Conservation (phyloP, 1,140 invertebrate genomes). For the Panagrolaimus sp. region DNA sequence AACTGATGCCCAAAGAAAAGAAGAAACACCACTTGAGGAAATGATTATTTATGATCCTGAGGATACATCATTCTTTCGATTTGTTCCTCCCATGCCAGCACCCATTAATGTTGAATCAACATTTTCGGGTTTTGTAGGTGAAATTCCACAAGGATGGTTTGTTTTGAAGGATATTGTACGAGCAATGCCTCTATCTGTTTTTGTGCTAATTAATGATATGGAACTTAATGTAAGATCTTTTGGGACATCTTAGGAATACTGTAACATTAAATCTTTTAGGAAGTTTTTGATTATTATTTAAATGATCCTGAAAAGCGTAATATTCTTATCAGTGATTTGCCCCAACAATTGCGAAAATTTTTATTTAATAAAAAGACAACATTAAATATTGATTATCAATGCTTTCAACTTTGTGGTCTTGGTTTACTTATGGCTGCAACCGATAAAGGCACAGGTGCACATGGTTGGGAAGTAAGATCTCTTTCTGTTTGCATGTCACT, state of each 20-base stretch:
- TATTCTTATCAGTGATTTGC: slow-evolving; percentile 30
- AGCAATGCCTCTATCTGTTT: background rate
- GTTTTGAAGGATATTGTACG: background rate
- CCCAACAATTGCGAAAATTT: slow-evolving; percentile 6
- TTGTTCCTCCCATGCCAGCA: background rate
- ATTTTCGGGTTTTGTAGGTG: background rate
- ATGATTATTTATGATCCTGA: background rate
- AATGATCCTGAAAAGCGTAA: slow-evolving; percentile 28
- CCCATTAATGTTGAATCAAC: no score
- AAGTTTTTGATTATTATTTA: slow-evolving; percentile 18
- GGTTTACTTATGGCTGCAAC: background rate
- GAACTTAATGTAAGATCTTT: background rate
- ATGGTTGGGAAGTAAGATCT: background rate
- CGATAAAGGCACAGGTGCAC: background rate
- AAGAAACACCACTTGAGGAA: background rate
- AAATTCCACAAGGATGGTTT: background rate
- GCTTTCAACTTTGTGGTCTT: background rate
- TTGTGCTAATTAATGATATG: background rate
- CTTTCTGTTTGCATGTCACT: background rate
- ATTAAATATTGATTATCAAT: background rate
- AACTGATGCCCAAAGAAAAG: background rate
- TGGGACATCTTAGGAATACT: background rate
- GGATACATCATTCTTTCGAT: background rate
- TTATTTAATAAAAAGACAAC: background rate
- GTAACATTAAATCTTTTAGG: no score